Evolutionary conservation across 2,113 vertebrate species (phyloP).

Genomic region (Isurus oxyrinchus): DNA sequence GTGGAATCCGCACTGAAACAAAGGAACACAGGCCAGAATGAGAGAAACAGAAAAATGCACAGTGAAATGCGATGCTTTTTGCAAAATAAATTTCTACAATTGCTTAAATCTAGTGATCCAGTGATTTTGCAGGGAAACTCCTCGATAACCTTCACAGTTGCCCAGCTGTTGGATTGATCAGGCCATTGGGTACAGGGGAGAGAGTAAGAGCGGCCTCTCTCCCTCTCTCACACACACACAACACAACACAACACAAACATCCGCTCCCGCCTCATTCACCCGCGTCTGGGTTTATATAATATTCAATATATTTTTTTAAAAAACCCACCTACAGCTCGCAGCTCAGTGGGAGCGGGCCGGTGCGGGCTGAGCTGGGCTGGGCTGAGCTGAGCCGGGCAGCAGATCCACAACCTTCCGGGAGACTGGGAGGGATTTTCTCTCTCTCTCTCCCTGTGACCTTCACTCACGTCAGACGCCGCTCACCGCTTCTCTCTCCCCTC

Average conservation of each 20-base stretch:
- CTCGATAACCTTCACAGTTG: background rate
- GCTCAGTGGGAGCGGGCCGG: too few species aligned
- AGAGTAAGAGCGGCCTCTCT: background rate
- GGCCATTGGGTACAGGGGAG: background rate
- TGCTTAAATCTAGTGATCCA: background rate
- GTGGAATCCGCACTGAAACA: too few species aligned
- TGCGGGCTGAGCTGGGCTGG: too few species aligned
- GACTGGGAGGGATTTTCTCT: conserved; percentile 7
- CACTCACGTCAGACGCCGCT: conserved; percentile 36
- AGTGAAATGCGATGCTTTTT: background rate
- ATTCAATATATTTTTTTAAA: too few species aligned
- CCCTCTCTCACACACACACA: background rate
- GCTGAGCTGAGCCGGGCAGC: background rate
- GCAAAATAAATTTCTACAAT: background rate
- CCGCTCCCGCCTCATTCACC: background rate
- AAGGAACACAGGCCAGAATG: too few species aligned
- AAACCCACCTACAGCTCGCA: too few species aligned
- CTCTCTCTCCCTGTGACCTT: conserved; percentile 38
- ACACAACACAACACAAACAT: background rate
- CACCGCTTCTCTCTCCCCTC: conserved; percentile 22
- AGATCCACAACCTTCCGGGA: background rate
- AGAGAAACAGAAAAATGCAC: background rate
- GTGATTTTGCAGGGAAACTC: background rate
- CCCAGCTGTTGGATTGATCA: background rate
- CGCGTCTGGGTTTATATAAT: too few species aligned